Conservation (phyloP, 2,888 invertebrate genomes). For the Drosophila engyochracea region DNA sequence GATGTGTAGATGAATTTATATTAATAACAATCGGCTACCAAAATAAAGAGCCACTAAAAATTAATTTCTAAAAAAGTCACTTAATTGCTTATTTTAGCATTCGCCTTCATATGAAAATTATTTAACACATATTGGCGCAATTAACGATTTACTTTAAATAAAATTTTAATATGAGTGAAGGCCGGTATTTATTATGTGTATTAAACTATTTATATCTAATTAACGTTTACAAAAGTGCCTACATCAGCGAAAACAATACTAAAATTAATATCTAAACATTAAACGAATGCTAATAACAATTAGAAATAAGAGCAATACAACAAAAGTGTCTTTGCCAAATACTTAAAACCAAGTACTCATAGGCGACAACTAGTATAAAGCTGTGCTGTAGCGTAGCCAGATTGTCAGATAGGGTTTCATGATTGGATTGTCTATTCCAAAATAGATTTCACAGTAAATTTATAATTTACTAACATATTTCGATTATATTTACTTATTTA, state of each 20-base stretch:
- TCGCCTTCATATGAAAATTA: background rate
- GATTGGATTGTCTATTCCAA: constrained; percentile 34
- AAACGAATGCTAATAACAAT: constrained; percentile 14
- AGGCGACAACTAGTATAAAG: constrained; percentile 34
- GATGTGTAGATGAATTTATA: background rate
- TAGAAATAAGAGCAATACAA: constrained; percentile 21
- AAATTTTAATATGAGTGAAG: constrained; percentile 5
- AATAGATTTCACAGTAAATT: background rate
- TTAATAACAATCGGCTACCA: constrained; percentile 1
- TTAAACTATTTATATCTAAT: constrained; percentile 33
- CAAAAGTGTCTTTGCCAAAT: constrained; percentile 26
- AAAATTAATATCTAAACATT: constrained; percentile 27
- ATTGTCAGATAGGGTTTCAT: constrained; percentile 48
- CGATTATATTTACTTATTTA: background rate
- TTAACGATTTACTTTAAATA: constrained; percentile 5
- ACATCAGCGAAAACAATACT: constrained; percentile 46
- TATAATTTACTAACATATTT: background rate
- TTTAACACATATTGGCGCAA: background rate
- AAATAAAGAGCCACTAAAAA: constrained; percentile 1
- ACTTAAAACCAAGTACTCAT: constrained; percentile 17
- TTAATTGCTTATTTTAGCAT: background rate
- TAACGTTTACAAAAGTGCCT: constrained; percentile 70
- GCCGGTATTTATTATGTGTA: constrained; percentile 28
- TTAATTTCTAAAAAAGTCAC: background rate
- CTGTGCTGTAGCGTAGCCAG: constrained; percentile 60